phyloP scores from a whole-genome alignment of 2,888 invertebrate species.

The Drosophila neotestacea region DNA sequence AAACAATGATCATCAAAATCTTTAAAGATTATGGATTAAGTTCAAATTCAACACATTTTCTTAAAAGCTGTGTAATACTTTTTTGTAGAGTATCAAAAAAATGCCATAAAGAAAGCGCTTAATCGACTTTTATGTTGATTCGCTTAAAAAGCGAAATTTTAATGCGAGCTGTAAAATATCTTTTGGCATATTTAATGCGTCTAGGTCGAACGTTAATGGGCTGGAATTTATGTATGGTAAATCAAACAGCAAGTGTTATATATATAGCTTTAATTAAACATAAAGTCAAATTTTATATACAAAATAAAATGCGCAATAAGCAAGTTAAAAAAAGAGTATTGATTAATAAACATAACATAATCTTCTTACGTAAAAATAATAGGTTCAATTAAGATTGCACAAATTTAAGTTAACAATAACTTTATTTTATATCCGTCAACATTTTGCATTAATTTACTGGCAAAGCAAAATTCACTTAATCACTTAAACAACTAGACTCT shows the following conservation, averaged over 20 bases:
- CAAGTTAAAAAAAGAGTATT: background rate
- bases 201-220: conserved; percentile 28
- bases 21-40: background rate
- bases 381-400: too few relatives aligned
- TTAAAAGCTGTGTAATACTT: background rate
- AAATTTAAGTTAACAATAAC: too few relatives aligned
- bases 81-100: conserved; percentile 13
- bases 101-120: conserved; percentile 47
- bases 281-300: conserved; percentile 18
- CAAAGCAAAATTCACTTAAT: too few relatives aligned
- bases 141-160: conserved; percentile 49
- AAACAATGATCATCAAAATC: too few relatives aligned
- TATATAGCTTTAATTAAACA: conserved; percentile 8
- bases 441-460: too few relatives aligned
- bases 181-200: conserved; percentile 49
- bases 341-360: background rate
- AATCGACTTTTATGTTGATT: conserved; percentile 60
- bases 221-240: background rate
- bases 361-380: background rate
- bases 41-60: background rate
- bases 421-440: too few relatives aligned
- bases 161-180: conserved; percentile 59
- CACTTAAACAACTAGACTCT: too few relatives aligned
- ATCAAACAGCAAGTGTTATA: conserved; percentile 34
- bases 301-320: background rate